phyloP scores from a whole-genome alignment of 92 coral and sea anemone species.

The Phymanthus crucifer region DNA sequence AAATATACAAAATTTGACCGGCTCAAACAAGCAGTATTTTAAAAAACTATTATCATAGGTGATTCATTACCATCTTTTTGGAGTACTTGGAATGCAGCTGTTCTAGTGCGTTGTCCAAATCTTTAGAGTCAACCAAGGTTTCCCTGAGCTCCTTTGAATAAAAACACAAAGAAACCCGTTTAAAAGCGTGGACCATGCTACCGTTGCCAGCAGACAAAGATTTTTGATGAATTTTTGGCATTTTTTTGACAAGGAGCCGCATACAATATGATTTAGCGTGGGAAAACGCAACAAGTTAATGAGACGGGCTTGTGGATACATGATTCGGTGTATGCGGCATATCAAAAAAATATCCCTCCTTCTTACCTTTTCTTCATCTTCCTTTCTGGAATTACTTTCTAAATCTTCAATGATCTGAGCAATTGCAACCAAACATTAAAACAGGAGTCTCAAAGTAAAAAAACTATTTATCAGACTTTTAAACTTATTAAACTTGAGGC shows the following conservation, averaged over 20 bases:
- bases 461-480: not conserved
- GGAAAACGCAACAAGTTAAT: too few species aligned
- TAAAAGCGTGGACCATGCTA: too few species aligned
- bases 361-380: conserved; percentile 74
- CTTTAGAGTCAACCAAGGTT: conserved; percentile 62
- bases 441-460: not conserved
- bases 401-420: conserved; percentile 85
- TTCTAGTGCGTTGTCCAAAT: conserved; percentile 84
- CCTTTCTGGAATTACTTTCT: conserved; percentile 68
- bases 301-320: too few species aligned
- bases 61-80: conserved; percentile 80
- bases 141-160: conserved; percentile 69
- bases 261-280: too few species aligned
- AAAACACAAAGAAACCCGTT: not conserved
- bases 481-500: too few species aligned
- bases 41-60: too few species aligned
- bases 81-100: conserved; percentile 76
- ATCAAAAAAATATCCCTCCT: too few species aligned
- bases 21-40: too few species aligned
- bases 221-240: too few species aligned
- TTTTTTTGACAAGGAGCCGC: too few species aligned
- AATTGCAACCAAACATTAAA: not conserved
- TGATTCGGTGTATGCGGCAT: not conserved
- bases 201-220: too few species aligned
- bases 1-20: too few species aligned